A percentile compares a stretch with the other conserved stretches of the same genome.
phyloP scores from a whole-genome alignment of 2,888 invertebrate species.

The Willowsia nigromaculata region DNA sequence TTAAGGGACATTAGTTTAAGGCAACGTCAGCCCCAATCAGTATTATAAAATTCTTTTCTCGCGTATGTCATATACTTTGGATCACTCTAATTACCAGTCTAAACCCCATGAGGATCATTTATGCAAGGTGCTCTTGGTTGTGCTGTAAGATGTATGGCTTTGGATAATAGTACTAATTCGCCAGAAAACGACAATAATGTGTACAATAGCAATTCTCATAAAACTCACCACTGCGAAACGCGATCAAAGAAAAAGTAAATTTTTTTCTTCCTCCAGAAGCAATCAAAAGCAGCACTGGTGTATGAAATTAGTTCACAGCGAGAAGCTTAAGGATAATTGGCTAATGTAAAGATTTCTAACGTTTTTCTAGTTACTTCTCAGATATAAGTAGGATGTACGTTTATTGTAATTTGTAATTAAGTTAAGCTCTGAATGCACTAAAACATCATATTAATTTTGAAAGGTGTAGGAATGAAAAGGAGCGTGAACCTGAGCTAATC shows the following conservation, averaged over 20 bases:
- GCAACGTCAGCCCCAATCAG: not conserved
- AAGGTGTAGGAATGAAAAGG: not conserved
- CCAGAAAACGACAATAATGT: not conserved
- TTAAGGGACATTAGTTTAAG: not conserved
- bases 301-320: not conserved
- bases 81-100: too few species aligned
- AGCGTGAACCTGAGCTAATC: conserved; percentile 41
- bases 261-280: not conserved
- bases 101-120: too few species aligned
- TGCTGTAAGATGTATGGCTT: too few species aligned
- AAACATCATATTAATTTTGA: too few species aligned
- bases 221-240: not conserved
- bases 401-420: too few species aligned
- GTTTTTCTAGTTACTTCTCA: too few species aligned
- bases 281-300: not conserved
- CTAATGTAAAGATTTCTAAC: not conserved
- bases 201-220: not conserved
- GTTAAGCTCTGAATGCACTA: too few species aligned
- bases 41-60: not conserved
- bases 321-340: not conserved
- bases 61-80: not conserved
- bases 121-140: too few species aligned
- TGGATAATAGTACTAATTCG: too few species aligned
- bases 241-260: not conserved
- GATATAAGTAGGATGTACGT: too few species aligned